These are phyloP conservation scores for Germaria angustata DNA, from an alignment of 2,888 invertebrate genomes.

Conservation along the genomic window DNA sequence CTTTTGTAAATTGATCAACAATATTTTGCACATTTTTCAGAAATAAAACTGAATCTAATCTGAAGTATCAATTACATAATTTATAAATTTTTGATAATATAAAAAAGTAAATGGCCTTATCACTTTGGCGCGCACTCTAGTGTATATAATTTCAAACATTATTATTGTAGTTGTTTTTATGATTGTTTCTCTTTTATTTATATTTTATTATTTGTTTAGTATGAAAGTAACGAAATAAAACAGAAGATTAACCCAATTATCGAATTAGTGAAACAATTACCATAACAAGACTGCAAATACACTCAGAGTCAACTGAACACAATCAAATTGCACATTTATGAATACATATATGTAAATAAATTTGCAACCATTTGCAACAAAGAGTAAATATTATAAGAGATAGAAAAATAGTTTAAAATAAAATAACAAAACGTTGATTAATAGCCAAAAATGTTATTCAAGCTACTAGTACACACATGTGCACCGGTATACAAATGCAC, in stretches of 20 bases:
- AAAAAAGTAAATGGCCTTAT: background rate
- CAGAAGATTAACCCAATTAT: constrained; percentile 63
- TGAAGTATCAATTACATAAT: no score
- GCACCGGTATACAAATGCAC: background rate
- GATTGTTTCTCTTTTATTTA: background rate
- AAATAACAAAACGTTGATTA: constrained; percentile 16
- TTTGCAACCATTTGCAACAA: background rate
- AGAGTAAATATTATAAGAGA: background rate
- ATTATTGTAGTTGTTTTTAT: background rate
- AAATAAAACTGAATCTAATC: no score
- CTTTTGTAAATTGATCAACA: no score
- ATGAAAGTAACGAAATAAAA: constrained; percentile 43
- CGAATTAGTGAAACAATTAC: constrained; percentile 37
- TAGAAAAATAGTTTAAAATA: background rate
- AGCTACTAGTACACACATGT: constrained; percentile 4
- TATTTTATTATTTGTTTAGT: constrained; percentile 33
- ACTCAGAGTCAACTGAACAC: background rate
- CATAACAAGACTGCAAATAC: constrained; percentile 27
- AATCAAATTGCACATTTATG: background rate
- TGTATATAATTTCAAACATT: background rate
- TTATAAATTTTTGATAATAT: no score
- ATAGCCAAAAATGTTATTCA: constrained; percentile 11
- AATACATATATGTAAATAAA: background rate
- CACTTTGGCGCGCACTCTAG: background rate
- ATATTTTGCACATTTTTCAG: no score